Percentiles rank a stretch among this genome's conserved stretches.
Conservation (phyloP, 92 coral and sea anemone genomes). For the Galaxea fascicularis region DNA sequence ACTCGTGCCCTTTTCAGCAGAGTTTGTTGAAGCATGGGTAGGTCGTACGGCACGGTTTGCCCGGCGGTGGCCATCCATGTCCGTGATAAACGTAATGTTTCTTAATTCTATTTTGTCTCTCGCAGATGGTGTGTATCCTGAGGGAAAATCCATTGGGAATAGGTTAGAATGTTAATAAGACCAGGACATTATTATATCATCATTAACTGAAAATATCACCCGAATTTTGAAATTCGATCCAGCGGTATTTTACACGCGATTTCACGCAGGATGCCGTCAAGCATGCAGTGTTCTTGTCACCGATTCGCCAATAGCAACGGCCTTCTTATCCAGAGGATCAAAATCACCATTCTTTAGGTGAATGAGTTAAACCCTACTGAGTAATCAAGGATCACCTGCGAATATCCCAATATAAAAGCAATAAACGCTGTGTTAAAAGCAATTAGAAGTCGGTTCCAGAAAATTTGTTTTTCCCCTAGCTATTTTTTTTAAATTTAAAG, state of each 20-base stretch:
- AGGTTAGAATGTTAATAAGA: conserved; percentile 28
- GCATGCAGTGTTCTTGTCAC: background rate
- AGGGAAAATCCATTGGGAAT: conserved; percentile 54
- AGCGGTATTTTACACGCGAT: conserved; percentile 48
- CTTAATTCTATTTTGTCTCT: conserved; percentile 41
- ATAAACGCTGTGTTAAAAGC: background rate
- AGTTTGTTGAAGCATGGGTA: background rate
- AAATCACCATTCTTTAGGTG: conserved; percentile 5
- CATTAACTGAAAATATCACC: background rate
- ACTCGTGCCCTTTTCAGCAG: background rate
- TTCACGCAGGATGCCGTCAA: background rate
- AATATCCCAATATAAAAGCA: background rate
- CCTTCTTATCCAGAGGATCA: background rate
- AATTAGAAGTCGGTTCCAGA: background rate
- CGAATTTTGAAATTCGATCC: conserved; percentile 3
- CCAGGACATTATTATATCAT: conserved; percentile 4
- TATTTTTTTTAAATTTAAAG: background rate
- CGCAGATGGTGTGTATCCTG: conserved; percentile 35
- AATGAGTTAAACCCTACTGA: conserved; percentile 7
- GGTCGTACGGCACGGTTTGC: conserved; percentile 40
- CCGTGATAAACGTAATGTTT: conserved; percentile 23
- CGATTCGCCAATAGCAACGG: conserved; percentile 15
- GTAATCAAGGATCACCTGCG: conserved; percentile 8
- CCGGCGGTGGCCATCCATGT: conserved; percentile 43
- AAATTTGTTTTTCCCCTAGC: background rate